A percentile compares a stretch with the other conserved stretches of the same genome.
phyloP scores from a whole-genome alignment of 2,888 invertebrate species.

The Stenchaetothrips biformis region DNA sequence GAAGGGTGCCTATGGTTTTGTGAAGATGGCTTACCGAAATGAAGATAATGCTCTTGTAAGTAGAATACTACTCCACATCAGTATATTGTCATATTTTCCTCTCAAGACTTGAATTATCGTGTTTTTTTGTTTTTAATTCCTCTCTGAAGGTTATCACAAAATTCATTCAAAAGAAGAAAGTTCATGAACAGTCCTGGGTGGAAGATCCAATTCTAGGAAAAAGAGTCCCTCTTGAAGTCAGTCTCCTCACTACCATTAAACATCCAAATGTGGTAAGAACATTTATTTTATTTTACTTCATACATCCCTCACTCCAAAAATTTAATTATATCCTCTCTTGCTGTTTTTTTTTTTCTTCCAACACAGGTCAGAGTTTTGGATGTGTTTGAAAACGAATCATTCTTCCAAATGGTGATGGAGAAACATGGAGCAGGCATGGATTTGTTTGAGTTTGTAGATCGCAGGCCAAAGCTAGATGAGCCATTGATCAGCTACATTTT shows the following conservation, averaged over 20 bases:
- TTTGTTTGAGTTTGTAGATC: conserved; percentile 70
- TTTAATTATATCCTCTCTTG: too few species aligned
- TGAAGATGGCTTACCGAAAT: conserved; percentile 61
- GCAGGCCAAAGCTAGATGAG: conserved; percentile 62
- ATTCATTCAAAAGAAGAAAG: conserved; percentile 63
- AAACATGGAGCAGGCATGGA: conserved; percentile 72
- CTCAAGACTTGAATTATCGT: neutral
- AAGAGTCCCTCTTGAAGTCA: conserved; percentile 60
- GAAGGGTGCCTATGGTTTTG: conserved; percentile 69
- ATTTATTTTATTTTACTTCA: conserved; percentile 33
- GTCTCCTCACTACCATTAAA: conserved; percentile 57
- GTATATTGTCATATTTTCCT: neutral
- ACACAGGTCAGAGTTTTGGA: conserved; percentile 53
- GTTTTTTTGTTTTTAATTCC: conserved; percentile 21
- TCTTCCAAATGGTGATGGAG: conserved; percentile 72
- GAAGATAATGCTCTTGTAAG: conserved; percentile 52
- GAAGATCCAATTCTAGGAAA: conserved; percentile 51
- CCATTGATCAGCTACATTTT: conserved; percentile 64
- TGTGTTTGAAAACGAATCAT: conserved; percentile 63
- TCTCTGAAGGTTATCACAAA: conserved; percentile 58
- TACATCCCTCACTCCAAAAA: conserved; percentile 42
- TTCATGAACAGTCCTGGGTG: conserved; percentile 62
- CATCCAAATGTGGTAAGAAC: conserved; percentile 62
- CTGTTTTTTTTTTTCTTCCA: too few species aligned
- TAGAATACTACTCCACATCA: too few species aligned